Evolutionary conservation across 1,140 invertebrate genomes (phyloP).

Genomic region (Pogonognathellus flavescens): DNA sequence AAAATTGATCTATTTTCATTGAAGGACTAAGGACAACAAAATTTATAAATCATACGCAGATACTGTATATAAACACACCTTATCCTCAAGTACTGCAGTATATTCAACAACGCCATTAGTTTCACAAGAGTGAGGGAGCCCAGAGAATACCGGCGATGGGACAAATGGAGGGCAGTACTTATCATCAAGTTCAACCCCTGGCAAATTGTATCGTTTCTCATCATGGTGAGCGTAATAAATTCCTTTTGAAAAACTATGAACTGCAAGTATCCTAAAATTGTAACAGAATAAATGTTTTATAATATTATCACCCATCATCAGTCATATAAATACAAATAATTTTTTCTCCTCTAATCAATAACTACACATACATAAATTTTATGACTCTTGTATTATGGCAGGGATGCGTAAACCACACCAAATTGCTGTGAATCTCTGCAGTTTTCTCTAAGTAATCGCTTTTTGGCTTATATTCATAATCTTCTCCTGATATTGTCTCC

Average conservation of each 20-base stretch:
- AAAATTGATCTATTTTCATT: no score
- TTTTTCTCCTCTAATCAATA: neutral
- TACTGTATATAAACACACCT: no score
- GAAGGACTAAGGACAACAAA: no score
- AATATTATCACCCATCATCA: no score
- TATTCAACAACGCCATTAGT: neutral
- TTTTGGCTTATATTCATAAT: neutral
- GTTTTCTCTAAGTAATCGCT: neutral
- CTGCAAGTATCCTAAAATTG: neutral
- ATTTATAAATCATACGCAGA: no score
- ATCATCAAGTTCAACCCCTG: neutral
- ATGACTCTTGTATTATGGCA: constrained; percentile 6
- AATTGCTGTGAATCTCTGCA: constrained; percentile 40
- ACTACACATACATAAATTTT: constrained; percentile 25
- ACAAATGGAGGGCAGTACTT: neutral
- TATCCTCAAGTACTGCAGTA: neutral
- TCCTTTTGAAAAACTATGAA: neutral
- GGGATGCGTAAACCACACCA: constrained; percentile 47
- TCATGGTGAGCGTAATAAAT: neutral
- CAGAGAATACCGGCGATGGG: neutral
- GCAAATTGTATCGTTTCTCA: neutral
- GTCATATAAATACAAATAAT: no score
- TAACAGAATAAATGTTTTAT: no score
- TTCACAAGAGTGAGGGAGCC: neutral
- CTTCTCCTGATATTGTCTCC: no score